phyloP scores from a whole-genome alignment of 2,113 vertebrate species.

The Vulpes ferrilata region DNA sequence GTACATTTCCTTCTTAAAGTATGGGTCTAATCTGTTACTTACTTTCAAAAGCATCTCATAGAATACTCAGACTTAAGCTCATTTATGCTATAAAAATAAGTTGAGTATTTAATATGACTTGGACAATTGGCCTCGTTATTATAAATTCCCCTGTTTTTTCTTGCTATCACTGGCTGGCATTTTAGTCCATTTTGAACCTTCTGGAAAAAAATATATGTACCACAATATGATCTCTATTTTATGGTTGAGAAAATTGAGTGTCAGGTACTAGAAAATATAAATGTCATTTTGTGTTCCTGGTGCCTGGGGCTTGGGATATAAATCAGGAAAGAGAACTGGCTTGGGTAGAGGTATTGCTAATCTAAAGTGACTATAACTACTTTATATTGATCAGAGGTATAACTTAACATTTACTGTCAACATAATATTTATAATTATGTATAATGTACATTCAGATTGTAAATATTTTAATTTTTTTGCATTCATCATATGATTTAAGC shows the following conservation, averaged over 20 bases:
- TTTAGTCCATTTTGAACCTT: neutral
- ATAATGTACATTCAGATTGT: neutral
- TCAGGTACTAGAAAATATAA: neutral
- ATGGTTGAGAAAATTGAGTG: neutral
- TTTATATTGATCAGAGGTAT: neutral
- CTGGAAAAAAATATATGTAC: neutral
- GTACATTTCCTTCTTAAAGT: neutral
- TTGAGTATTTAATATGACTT: neutral
- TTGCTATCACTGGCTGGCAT: neutral
- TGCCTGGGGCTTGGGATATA: neutral
- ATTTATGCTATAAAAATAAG: neutral
- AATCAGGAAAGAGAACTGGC: neutral
- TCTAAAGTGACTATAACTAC: neutral
- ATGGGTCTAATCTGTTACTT: neutral
- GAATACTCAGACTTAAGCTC: neutral
- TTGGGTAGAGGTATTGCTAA: neutral
- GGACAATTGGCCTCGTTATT: neutral
- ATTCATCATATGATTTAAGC: neutral
- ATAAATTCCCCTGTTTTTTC: neutral
- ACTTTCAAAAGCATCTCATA: neutral
- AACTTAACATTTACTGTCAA: neutral
- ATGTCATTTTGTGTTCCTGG: neutral
- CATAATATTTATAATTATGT: neutral
- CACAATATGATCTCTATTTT: neutral
- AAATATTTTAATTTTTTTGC: neutral